Conservation (phyloP, 2,888 invertebrate species). For the Drosophila limbata region DNA sequence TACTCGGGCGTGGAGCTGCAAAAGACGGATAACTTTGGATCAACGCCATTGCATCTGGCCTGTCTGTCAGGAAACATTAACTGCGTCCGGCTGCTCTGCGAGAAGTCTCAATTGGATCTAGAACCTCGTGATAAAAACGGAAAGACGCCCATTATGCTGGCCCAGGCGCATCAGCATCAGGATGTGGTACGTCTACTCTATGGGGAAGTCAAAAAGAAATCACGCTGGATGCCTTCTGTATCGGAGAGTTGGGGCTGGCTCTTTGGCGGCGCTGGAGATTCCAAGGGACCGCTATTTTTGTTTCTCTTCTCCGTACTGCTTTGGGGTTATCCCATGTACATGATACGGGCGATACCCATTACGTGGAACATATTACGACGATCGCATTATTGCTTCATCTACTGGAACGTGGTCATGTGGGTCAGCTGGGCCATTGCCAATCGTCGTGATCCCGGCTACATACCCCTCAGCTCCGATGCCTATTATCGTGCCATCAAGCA, state of each 20-base stretch:
- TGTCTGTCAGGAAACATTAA: slow-evolving; percentile 94
- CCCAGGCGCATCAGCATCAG: slow-evolving; percentile 94
- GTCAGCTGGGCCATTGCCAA: slow-evolving; percentile 96
- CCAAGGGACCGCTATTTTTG: slow-evolving; percentile 94
- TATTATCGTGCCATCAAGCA: slow-evolving; percentile 96
- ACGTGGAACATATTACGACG: slow-evolving; percentile 95
- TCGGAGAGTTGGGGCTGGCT: slow-evolving; percentile 95
- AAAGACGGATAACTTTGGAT: slow-evolving; percentile 96
- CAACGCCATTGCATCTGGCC: slow-evolving; percentile 95
- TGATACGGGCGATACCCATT: slow-evolving; percentile 94
- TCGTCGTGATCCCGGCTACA: slow-evolving; percentile 94
- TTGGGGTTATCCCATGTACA: slow-evolving; percentile 98
- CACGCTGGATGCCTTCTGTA: slow-evolving; percentile 94
- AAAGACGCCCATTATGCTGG: slow-evolving; percentile 95
- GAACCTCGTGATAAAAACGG: slow-evolving; percentile 96
- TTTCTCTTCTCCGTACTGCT: slow-evolving; percentile 94
- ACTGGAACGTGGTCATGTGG: slow-evolving; percentile 97
- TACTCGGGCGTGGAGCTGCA: slow-evolving; percentile 96
- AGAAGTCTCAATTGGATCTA: slow-evolving; percentile 95
- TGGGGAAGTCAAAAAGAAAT: slow-evolving; percentile 92
- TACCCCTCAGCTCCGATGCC: slow-evolving; percentile 94
- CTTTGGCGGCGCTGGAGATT: slow-evolving; percentile 96
- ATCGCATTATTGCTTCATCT: slow-evolving; percentile 95
- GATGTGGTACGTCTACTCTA: slow-evolving; percentile 93
- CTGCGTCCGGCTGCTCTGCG: slow-evolving; percentile 94